Percentiles rank a stretch among this genome's conserved stretches.
Conservation (phyloP, 2,797 vertebrate species). For the Crypturellus tataupa region DNA sequence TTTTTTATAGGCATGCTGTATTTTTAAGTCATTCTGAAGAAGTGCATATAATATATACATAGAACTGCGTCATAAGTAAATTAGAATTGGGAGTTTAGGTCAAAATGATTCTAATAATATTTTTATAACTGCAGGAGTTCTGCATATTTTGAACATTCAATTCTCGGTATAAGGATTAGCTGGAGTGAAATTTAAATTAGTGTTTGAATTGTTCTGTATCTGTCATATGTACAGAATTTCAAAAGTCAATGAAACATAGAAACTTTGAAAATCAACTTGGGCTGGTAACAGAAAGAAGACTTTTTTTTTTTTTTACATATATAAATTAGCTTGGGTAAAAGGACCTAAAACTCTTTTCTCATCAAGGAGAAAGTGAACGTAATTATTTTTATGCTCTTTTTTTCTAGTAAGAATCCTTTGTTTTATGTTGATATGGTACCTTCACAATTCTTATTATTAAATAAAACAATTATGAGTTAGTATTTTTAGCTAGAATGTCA, state of each 20-base stretch:
- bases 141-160: neutral
- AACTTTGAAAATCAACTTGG: neutral
- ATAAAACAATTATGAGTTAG: neutral
- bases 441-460: neutral
- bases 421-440: neutral
- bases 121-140: neutral
- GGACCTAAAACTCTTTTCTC: neutral
- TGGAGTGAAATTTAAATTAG: neutral
- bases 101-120: neutral
- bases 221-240: neutral
- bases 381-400: neutral
- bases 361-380: neutral
- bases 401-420: neutral
- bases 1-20: fast-evolving
- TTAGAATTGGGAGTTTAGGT: neutral
- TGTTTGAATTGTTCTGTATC: neutral
- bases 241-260: neutral
- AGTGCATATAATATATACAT: neutral
- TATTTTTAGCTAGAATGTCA: neutral
- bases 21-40: neutral
- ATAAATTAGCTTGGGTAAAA: neutral
- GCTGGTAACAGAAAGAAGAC: neutral
- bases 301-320: neutral
- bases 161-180: neutral
- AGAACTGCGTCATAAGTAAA: neutral